Base-by-base conservation (phyloP, 2,113 vertebrate species). In the Taurulus bubalis region DNA sequence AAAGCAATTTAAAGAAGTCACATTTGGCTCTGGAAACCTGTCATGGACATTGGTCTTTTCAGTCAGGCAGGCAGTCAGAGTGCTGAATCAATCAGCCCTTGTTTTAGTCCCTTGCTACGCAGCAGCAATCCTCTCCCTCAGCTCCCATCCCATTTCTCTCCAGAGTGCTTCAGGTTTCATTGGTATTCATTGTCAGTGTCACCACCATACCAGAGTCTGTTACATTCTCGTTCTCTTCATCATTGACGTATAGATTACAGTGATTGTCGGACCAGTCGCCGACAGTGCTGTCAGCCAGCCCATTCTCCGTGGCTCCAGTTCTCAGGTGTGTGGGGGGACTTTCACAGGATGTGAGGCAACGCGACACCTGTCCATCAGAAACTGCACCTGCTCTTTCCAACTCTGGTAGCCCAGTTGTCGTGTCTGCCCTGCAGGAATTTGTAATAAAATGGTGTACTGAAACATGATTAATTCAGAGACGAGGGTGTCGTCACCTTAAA, bases 101-200 rank as follows among this genome's bases (percentile, higher is more conserved):
- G 87, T 92, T 87, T 83, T 47, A 68, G 64, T 59, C 81, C 51
- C 63, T 73, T 68, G 58, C 76, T 47, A 38, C 26, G 14, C 80
- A 58, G 84, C 76, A 74, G 79, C 83, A 60, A 14, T 82, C 70
- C 71, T 89, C 81, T 90, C 86, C 84, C 65, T 76, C 72, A 63
- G 83, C 84, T 86, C 78, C 59, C 77, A 72, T 83, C 79, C 59
- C n/a, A 4, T 72, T 68, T 78, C 40, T 53, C 67, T 74, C 66
- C 72, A 49, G 77, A 82, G 72, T 51, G 80, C 58, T 53, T 92
- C 83, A 87, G 62, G 47, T 92, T 71, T 89, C 89, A 88, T 86
- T 89, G 81, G 80, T 89, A 90, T 90, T 93, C 80, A 71, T 73
- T 68, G 77, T 79, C 82, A 26, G 74, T 79, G 71, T 82, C 86